Conservation (phyloP, 1,140 invertebrate genomes). For the Cylas formicarius region DNA sequence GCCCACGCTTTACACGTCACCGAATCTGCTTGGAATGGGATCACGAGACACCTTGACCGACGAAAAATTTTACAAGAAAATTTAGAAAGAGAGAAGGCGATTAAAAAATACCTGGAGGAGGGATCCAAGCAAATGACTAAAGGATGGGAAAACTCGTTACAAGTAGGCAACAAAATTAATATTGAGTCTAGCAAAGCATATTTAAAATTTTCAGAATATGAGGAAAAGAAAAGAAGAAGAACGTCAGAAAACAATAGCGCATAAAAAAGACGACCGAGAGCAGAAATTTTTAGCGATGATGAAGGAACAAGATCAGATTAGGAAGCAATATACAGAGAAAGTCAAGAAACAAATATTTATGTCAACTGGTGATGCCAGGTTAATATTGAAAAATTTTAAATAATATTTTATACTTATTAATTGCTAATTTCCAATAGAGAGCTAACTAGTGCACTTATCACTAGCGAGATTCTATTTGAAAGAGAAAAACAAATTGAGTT, state of each 20-base stretch:
- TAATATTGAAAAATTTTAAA: neutral
- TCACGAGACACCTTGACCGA: conserved; percentile 29
- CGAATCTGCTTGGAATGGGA: conserved; percentile 23
- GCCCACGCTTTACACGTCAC: conserved; percentile 29
- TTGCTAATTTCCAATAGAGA: conserved; percentile 16
- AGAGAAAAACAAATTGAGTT: conserved; percentile 31
- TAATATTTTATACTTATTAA: conserved; percentile 3
- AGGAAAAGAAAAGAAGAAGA: conserved; percentile 30
- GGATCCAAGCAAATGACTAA: conserved; percentile 31
- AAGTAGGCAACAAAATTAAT: conserved; percentile 18
- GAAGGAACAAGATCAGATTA: conserved; percentile 30
- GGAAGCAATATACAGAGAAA: conserved; percentile 28
- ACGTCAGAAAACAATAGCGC: conserved; percentile 16
- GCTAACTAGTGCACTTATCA: conserved; percentile 28
- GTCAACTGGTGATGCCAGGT: conserved; percentile 22
- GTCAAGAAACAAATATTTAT: conserved; percentile 28
- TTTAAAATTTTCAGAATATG: conserved; percentile 24
- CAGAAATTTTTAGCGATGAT: conserved; percentile 24
- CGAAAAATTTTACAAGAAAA: conserved; percentile 26
- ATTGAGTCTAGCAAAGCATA: neutral
- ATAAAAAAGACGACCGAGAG: conserved; percentile 27
- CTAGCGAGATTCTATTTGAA: conserved; percentile 27
- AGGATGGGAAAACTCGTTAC: conserved; percentile 31
- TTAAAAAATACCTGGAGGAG: conserved; percentile 28
- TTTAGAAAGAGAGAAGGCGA: conserved; percentile 24